Evolutionary conservation across 2,113 vertebrate species (phyloP).

Genomic region (Neotragus moschatus): DNA sequence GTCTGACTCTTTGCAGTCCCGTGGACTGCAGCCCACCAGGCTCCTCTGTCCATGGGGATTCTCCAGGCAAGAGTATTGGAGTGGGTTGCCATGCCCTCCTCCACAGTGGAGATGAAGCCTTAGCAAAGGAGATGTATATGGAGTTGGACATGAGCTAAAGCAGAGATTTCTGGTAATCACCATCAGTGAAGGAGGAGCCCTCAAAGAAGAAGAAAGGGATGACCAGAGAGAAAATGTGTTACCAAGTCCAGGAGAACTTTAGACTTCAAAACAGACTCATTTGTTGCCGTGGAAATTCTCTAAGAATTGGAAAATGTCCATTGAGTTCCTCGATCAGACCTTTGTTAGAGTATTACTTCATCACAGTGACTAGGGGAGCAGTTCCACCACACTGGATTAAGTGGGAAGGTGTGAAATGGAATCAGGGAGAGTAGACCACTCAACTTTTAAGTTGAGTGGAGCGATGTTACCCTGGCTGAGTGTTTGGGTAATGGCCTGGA

Average conservation of each 20-base stretch:
- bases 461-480: not conserved
- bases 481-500: not conserved
- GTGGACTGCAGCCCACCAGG: not conserved
- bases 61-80: not conserved
- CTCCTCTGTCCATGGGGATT: not conserved
- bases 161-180: not conserved
- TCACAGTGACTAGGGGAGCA: not conserved
- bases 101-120: not conserved
- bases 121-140: not conserved
- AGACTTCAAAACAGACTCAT: not conserved
- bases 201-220: not conserved
- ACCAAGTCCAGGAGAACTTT: not conserved
- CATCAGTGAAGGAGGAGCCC: not conserved
- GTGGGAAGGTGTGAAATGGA: not conserved
- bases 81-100: not conserved
- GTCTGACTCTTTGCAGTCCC: not conserved
- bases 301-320: not conserved
- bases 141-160: not conserved
- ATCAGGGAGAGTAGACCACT: not conserved
- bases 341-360: not conserved
- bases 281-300: not conserved
- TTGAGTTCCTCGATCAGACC: not conserved
- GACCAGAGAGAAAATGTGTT: not conserved
- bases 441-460: not conserved
- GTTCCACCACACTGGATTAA: not conserved